phyloP scores from a whole-genome alignment of 2,797 vertebrate genomes.

The Odontamblyopus lacepedii region DNA sequence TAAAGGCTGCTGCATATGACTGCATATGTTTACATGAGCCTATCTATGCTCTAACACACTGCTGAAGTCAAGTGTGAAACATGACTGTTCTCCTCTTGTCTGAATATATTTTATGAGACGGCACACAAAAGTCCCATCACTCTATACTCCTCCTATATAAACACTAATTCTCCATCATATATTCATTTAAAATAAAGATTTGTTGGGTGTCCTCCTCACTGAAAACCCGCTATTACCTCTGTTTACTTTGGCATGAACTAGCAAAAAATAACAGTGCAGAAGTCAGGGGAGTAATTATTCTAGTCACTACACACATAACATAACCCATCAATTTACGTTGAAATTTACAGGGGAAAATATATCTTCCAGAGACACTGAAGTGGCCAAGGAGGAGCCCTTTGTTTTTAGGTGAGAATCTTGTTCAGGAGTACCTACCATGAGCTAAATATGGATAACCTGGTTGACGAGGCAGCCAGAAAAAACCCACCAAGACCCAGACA shows the following conservation, averaged over 20 bases:
- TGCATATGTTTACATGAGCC: background rate
- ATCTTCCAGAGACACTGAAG: background rate
- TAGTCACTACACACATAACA: no score
- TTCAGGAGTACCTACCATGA: background rate
- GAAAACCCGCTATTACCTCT: background rate
- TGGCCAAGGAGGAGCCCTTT: background rate
- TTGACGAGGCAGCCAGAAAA: no score
- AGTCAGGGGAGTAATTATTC: background rate
- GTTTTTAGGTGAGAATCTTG: background rate
- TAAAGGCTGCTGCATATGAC: background rate
- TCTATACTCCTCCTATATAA: background rate
- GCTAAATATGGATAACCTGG: no score
- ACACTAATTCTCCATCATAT: background rate
- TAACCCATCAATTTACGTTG: constrained; percentile 2
- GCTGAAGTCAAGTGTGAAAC: background rate
- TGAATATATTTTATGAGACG: background rate
- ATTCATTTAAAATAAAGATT: background rate
- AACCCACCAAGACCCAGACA: no score
- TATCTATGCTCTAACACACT: background rate
- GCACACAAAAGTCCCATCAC: background rate
- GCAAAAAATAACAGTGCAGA: background rate
- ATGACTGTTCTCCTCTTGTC: background rate
- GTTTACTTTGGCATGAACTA: background rate
- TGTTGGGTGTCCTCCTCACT: constrained; percentile 6
- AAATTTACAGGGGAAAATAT: background rate